Base-by-base conservation (phyloP, 2,113 vertebrate species). In the Lasiurus cinereus region DNA sequence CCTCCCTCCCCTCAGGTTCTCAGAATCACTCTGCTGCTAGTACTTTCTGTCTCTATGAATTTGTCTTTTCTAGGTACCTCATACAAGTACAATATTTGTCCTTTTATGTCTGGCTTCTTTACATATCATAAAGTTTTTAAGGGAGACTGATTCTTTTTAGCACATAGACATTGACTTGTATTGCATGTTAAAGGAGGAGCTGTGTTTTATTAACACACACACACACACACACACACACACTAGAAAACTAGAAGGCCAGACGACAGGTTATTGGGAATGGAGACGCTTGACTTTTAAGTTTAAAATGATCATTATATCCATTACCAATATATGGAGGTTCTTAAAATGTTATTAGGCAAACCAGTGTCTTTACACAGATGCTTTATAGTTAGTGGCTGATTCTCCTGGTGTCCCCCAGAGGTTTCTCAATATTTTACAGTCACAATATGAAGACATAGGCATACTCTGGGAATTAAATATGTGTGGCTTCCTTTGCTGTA, bases 381-480 rank as follows among this genome's bases (percentile, higher is more conserved):
- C 78, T 97, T 95, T 87, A 90, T 8, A 66, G 50, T 79, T 76
- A 92, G 54, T 85, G 67, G 84, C 72, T 97, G 95, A 94, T 90
- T 69, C 90, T 96, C n/a, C 72, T 77, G 86, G 33, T 89, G 76
- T 94, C 33, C 77, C 89, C 94, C 80, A 96, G 83, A 93, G 93
- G 87, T 77, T 76, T 96, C 91, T 91, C 80, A 50, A 85, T 85
- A 93, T 66, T 94, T 95, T 96, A 96, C 46, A 94, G 95, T 94
- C 50, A 85, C 56, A 52, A 82, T 73, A 91, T 85, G 79, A 95
- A 94, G 95, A 77, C 72, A 84, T 33, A 43, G 87, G 77, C 87
- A 95, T 94, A 76, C 72, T 94, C 29, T 80, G 73, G 85, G 96
- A 90, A 96, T 97, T 97, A 97, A 97, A 94, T 88, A 87, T 69